A percentile compares a stretch with the other conserved stretches of the same genome.
These are phyloP conservation scores for Pseudolycoriella hygida DNA, from an alignment of 2,888 invertebrate species.

Conservation along the genomic window DNA sequence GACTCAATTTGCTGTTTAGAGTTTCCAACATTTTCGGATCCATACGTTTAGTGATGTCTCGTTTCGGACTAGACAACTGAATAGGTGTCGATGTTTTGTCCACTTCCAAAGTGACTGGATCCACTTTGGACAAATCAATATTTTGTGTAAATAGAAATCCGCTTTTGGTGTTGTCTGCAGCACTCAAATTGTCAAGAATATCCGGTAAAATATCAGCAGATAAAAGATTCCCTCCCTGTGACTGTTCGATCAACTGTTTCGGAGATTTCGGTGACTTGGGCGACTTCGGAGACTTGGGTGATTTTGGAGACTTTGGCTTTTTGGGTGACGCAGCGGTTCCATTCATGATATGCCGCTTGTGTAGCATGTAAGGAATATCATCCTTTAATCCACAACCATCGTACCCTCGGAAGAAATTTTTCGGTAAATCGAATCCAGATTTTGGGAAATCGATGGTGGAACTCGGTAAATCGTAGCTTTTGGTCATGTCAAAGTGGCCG, in stretches of 20 bases:
- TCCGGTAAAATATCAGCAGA: slow-evolving; percentile 33
- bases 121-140: slow-evolving; percentile 53
- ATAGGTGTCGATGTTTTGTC: slow-evolving; percentile 40
- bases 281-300: slow-evolving; percentile 45
- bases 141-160: slow-evolving; percentile 57
- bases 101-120: slow-evolving; percentile 52
- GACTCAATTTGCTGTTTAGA: slow-evolving; percentile 51
- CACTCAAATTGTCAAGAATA: slow-evolving; percentile 30
- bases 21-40: slow-evolving; percentile 51
- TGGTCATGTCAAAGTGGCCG: slow-evolving; percentile 49
- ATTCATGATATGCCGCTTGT: slow-evolving; percentile 72
- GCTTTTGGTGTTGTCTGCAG: slow-evolving; percentile 29
- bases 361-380: slow-evolving; percentile 70
- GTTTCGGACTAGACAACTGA: slow-evolving; percentile 48
- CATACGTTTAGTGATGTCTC: slow-evolving; percentile 49
- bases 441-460: slow-evolving; percentile 36
- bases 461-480: slow-evolving; percentile 27
- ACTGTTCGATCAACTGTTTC: slow-evolving; percentile 29
- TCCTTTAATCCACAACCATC: slow-evolving; percentile 35
- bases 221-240: slow-evolving; percentile 6
- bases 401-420: slow-evolving; percentile 52
- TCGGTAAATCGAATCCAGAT: slow-evolving; percentile 51
- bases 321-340: slow-evolving; percentile 49
- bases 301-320: slow-evolving; percentile 17
- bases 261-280: slow-evolving; percentile 45